A percentile compares a stretch with the other conserved stretches of the same genome.
Conservation (phyloP, 53 echinoderm and acorn worm species). For the Echinometra lucunter region DNA sequence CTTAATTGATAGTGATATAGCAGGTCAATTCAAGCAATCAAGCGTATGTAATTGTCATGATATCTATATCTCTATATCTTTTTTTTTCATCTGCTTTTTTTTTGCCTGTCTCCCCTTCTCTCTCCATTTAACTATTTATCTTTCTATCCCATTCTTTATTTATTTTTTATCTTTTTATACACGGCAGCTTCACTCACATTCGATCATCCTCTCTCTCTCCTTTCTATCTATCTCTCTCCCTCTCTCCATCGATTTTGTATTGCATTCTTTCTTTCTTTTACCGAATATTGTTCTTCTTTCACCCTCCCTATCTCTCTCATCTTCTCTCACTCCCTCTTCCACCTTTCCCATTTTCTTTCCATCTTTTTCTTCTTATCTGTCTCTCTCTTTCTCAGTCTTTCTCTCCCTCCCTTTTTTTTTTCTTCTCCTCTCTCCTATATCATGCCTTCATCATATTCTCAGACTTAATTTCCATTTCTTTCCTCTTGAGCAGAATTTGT, state of each 20-base stretch:
- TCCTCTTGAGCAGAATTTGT: conserved; percentile 13
- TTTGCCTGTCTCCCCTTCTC: neutral
- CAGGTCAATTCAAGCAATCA: conserved; percentile 28
- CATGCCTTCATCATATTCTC: neutral
- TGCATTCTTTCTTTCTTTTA: neutral
- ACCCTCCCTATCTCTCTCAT: neutral
- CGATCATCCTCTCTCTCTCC: neutral
- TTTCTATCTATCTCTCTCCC: neutral
- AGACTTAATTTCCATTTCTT: conserved; percentile 30
- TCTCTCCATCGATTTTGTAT: neutral
- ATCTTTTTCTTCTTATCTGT: too few relatives aligned
- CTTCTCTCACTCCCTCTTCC: neutral
- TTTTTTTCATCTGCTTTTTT: neutral
- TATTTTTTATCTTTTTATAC: too few relatives aligned
- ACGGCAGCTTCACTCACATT: too few relatives aligned
- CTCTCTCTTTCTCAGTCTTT: neutral
- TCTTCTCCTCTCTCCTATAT: neutral
- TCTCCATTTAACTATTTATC: neutral
- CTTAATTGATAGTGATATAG: conserved; percentile 57
- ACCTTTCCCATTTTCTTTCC: too few relatives aligned
- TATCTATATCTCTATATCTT: neutral
- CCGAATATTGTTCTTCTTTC: neutral
- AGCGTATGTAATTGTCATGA: conserved; percentile 40
- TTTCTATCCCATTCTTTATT: too few relatives aligned
- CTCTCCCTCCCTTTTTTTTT: neutral